phyloP scores from a whole-genome alignment of 2,113 vertebrate genomes.

The Oreotrochilus melanogaster region DNA sequence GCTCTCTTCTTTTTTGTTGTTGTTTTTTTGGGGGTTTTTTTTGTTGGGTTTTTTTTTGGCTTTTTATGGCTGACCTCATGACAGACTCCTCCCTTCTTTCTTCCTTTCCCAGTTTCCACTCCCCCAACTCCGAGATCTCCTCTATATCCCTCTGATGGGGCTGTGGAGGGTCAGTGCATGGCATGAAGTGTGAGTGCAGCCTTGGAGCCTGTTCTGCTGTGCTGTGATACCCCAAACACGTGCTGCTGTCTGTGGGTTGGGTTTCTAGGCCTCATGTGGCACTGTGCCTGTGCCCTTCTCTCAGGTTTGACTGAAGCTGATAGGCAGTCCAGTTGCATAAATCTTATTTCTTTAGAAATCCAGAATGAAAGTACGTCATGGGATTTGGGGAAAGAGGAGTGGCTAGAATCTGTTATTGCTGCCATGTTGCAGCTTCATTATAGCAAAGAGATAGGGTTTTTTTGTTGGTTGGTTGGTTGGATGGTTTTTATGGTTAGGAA shows the following conservation, averaged over 20 bases:
- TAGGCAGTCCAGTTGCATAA: background rate
- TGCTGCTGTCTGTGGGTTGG: background rate
- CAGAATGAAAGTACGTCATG: background rate
- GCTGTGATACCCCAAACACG: background rate
- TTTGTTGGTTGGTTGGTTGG: too few species aligned
- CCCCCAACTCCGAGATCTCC: background rate
- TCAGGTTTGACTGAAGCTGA: background rate
- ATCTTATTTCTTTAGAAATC: background rate
- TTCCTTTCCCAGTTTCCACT: background rate
- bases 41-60: too few species aligned
- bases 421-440: background rate
- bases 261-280: background rate
- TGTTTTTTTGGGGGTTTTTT: too few species aligned
- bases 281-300: background rate
- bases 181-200: accelerated
- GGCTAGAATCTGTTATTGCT: background rate
- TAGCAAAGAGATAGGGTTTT: background rate
- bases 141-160: accelerated
- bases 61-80: background rate
- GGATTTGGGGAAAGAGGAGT: background rate
- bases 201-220: background rate
- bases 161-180: background rate
- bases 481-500: background rate
- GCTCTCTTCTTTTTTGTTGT: background rate
- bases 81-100: background rate